These are phyloP conservation scores for Rhea pennata DNA, from an alignment of 2,113 vertebrate species.

Conservation along the genomic window DNA sequence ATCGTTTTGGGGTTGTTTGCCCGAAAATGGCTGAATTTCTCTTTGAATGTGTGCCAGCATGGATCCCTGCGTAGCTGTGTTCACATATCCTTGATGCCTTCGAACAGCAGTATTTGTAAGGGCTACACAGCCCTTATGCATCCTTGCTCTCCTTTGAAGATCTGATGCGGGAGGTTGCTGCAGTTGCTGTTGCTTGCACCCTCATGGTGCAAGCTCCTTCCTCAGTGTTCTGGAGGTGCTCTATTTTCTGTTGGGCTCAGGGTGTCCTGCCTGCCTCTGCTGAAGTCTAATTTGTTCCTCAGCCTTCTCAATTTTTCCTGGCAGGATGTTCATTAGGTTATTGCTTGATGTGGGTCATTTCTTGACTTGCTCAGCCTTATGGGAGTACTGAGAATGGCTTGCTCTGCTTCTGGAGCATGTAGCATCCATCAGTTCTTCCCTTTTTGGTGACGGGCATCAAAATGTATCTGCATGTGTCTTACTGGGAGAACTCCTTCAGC, in stretches of 20 bases:
- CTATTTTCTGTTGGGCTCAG: not conserved
- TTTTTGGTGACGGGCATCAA: not conserved
- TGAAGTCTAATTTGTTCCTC: too few species aligned
- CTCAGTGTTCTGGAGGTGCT: too few species aligned
- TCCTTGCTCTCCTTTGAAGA: not conserved
- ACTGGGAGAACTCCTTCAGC: not conserved
- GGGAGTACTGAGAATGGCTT: not conserved
- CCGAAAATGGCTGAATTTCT: not conserved
- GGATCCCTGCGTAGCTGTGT: not conserved
- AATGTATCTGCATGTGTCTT: not conserved
- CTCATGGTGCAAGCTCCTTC: not conserved
- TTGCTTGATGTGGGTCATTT: not conserved
- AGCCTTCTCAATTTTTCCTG: too few species aligned
- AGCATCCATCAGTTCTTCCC: rapidly evolving
- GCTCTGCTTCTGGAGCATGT: not conserved
- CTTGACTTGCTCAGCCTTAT: not conserved
- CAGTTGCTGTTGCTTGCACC: not conserved
- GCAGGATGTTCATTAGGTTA: too few species aligned
- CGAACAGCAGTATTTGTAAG: not conserved
- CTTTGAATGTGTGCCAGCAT: not conserved
- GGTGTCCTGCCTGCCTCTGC: too few species aligned
- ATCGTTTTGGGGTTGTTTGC: not conserved
- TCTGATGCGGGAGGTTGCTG: not conserved
- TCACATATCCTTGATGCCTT: not conserved
- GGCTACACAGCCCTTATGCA: not conserved